These are phyloP conservation scores for Tangachromis dhanisi DNA, from an alignment of 2,113 vertebrate genomes.

Conservation along the genomic window DNA sequence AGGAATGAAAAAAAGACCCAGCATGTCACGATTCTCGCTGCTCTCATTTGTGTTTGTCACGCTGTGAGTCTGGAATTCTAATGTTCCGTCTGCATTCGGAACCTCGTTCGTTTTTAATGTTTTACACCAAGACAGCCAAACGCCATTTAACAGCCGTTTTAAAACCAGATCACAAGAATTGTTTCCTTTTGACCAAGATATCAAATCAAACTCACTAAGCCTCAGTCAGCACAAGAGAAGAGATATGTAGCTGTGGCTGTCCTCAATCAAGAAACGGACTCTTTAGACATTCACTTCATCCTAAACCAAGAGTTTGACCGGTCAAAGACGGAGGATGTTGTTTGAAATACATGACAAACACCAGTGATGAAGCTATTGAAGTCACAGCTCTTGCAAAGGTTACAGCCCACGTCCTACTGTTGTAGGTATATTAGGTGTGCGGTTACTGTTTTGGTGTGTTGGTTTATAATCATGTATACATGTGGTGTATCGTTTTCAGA, in stretches of 20 bases:
- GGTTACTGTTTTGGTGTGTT: background rate
- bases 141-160: background rate
- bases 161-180: background rate
- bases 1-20: background rate
- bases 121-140: background rate
- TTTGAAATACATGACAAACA: background rate
- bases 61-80: background rate
- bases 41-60: background rate
- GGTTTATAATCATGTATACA: background rate
- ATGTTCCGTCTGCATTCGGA: background rate
- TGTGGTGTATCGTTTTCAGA: background rate
- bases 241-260: background rate
- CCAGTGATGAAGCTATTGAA: background rate
- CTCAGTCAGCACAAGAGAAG: background rate
- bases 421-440: background rate
- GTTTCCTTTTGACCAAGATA: background rate
- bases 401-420: background rate
- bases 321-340: background rate
- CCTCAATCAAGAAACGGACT: background rate
- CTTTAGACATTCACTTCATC: background rate
- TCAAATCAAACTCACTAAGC: background rate
- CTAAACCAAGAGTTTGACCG: background rate
- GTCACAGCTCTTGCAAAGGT: background rate
- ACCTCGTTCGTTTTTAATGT: background rate
- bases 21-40: background rate